phyloP scores from a whole-genome alignment of 2,888 invertebrate species.

The Escarpia spicata region DNA sequence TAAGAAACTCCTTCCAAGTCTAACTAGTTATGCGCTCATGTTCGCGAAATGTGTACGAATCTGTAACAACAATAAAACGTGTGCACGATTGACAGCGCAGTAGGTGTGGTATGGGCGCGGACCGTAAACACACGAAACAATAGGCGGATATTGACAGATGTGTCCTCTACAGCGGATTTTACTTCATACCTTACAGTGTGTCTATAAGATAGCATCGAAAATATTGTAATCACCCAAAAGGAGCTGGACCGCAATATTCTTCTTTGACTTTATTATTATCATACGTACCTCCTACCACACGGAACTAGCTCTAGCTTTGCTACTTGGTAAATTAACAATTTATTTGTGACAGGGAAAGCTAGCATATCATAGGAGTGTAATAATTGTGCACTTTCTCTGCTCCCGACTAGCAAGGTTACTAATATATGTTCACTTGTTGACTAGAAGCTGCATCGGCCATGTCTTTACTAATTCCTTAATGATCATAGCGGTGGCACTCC shows the following conservation, averaged over 20 bases:
- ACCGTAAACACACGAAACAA: background rate
- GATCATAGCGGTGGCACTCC: too few species aligned
- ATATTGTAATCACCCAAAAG: background rate
- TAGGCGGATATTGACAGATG: background rate
- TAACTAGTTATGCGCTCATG: background rate
- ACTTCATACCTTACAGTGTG: background rate
- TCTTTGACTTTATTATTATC: background rate
- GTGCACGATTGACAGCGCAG: background rate
- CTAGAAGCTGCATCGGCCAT: too few species aligned
- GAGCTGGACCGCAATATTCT: background rate
- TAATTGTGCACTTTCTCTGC: background rate
- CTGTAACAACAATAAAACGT: background rate
- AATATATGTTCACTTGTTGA: too few species aligned
- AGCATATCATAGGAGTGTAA: background rate
- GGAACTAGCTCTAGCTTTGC: background rate
- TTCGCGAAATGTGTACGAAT: background rate
- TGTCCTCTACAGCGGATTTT: background rate
- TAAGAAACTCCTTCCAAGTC: background rate
- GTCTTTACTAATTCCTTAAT: too few species aligned
- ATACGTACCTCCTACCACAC: background rate
- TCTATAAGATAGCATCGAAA: background rate
- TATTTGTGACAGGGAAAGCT: background rate
- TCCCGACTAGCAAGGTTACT: too few species aligned
- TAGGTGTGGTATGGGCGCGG: background rate
- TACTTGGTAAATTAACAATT: background rate